A percentile compares a stretch with the other conserved stretches of the same genome.
phyloP scores from a whole-genome alignment of 2,797 vertebrate species.

The Dendrocincla tyrannina region DNA sequence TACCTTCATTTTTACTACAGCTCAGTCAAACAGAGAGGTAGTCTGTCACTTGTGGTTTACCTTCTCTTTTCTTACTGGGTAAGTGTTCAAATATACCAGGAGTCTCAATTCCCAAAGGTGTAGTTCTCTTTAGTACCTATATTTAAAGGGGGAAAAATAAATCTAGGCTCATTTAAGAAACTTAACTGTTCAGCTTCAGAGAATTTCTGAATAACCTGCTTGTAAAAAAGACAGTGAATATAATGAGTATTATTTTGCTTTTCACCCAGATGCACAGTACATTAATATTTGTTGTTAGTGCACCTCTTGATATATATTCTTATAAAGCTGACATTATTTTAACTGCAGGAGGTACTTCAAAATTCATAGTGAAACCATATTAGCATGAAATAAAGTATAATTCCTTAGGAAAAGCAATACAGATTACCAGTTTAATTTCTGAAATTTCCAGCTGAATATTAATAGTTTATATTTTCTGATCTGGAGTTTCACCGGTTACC shows the following conservation, averaged over 20 bases:
- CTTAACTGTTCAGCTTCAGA: background rate
- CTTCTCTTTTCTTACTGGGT: background rate
- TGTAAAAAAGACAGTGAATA: background rate
- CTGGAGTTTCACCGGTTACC: background rate
- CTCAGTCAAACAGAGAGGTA: background rate
- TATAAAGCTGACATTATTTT: background rate
- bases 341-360: background rate
- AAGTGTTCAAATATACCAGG: background rate
- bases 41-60: background rate
- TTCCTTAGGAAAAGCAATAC: background rate
- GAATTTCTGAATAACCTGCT: background rate
- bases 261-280: background rate
- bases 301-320: background rate
- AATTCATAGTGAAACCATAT: background rate
- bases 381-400: background rate
- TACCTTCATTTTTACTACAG: background rate
- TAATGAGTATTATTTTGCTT: background rate
- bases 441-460: background rate
- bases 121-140: background rate
- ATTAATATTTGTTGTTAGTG: background rate
- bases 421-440: background rate
- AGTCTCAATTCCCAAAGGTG: background rate
- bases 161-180: background rate
- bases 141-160: background rate
- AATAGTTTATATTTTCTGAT: background rate